phyloP scores from a whole-genome alignment of 2,113 vertebrate species.

The Tapirus terrestris region DNA sequence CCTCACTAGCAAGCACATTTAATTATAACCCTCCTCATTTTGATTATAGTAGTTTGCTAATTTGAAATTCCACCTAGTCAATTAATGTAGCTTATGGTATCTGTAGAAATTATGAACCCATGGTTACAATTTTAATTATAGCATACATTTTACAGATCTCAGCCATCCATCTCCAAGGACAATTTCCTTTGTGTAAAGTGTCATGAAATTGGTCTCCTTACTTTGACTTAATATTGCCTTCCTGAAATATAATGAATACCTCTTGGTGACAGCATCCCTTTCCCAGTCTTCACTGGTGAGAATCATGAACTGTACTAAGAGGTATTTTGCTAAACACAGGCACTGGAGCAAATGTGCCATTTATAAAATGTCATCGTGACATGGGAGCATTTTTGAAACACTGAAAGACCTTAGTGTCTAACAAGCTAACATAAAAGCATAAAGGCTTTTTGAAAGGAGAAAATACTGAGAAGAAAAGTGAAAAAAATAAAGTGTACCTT shows the following conservation, averaged over 20 bases:
- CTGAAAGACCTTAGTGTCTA: constrained; percentile 5
- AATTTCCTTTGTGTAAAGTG: constrained; percentile 43
- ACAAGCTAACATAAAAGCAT: neutral
- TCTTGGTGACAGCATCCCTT: constrained; percentile 43
- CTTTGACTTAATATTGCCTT: constrained; percentile 48
- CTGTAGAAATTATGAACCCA: constrained; percentile 13
- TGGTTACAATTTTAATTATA: constrained; percentile 58
- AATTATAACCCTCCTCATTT: constrained; percentile 47
- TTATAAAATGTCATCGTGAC: neutral
- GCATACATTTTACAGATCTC: constrained; percentile 12
- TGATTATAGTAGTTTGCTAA: constrained; percentile 49
- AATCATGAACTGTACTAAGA: neutral
- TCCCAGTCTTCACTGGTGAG: neutral
- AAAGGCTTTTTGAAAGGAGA: neutral
- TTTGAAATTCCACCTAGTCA: constrained; percentile 63
- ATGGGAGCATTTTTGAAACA: constrained; percentile 34
- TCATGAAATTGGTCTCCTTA: constrained; percentile 31
- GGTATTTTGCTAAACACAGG: constrained; percentile 22
- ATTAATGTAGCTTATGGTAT: constrained; percentile 29
- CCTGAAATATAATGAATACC: constrained; percentile 47
- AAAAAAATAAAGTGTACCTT: neutral
- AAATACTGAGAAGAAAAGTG: neutral
- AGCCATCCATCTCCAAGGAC: neutral
- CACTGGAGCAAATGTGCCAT: constrained; percentile 1
- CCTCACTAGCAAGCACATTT: constrained; percentile 8